Evolutionary conservation across 2,888 invertebrate genomes (phyloP), one percentile per base, ranked within the genome.

Genomic region (Sphecodes monilicornis): DNA sequence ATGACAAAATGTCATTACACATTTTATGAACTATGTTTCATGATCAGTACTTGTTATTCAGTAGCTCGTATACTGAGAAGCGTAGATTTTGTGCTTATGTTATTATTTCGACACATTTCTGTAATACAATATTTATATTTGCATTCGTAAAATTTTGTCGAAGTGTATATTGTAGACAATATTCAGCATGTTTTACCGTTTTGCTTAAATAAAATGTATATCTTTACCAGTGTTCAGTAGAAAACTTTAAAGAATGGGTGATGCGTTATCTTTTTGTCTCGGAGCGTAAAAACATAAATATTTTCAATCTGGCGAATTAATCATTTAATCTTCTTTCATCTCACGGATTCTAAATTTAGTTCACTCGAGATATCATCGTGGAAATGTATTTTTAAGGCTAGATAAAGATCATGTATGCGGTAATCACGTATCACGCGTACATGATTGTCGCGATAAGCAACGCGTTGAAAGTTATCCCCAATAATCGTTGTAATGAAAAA

Each of bases 401-500:
- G 6, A 26, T 29, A 18, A 60, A 60, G 60, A 60, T 60, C 29
- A 16, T 16, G 29, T 16, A 57, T 29, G 29, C 16, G 54, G 10
- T 54, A n/a, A 60, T 60, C 60, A 29, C 29, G 60, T 60, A 60
- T 60, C 60, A 6, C 16, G 60, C 16, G 29, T 6, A 6, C 60
- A 29, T 18, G 60, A 60, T 60, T 6, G 60, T 1, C 60, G 26
- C 29, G 29, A 29, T 60, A 29, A 60, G 29, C 60, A 60, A 60
- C 60, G 60, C 16, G 60, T 29, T 29, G 64, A 79, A 76, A 79
- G 50, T 76, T 46, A 68, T 41, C 29, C 18, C 68, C 68, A 36
- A 57, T 75, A 69, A 73, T 69, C 76, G 68, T 43, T 22, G 72
- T 70, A 76, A 85, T 83, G 79, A 85, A 85, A 85, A 84, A 84